Evolutionary conservation across 2,797 vertebrate genomes (phyloP), one percentile per base, ranked within the genome.

Genomic region (Cynodonichthys magdalenae): DNA sequence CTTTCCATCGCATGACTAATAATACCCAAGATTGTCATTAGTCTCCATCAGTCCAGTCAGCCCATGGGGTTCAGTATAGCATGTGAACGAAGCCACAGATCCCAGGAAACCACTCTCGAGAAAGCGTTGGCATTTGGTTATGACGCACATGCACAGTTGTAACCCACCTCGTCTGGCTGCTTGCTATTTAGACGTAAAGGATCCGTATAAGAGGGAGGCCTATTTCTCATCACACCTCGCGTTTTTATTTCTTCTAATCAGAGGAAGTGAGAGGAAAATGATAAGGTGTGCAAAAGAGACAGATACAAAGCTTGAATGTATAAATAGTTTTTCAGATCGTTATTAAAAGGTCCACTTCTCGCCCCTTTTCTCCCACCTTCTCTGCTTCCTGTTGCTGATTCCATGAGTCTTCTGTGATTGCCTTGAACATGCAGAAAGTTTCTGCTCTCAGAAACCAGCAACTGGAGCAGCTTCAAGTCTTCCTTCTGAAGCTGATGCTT

Each of bases 121-220:
- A 73, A 77, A 79, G 74, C 62, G 56, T 67, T 87, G 81, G 74
- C 90, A 88, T 92, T 92, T 92, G 18, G 31, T 45, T 24, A 57
- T 92, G 92, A 93, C 87, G 87, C 91, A 91, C 70, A 77, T 67
- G 60, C 85, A 36, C 90, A 87, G 87, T 86, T 87, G 83, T 77
- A 89, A 81, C 74, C 68, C 74, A 51, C 67, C 46, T 55, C 48
- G 72, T 63, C 71, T 83, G 77, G 66, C 63, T 74, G 76, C 74
- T 65, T 74, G 53, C 75, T 74, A 86, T 87, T 89, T 65, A 78
- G 12, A 69, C 20, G 58, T 61, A 79, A 81, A 65, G 47, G 65
- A 71, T 65, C 54, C 63, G 65, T 46, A 69, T 64, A 56, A 65
- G 66, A 70, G 54, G 62, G 59, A 67, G 61, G 53, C 17, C 8